Conservation (phyloP, 2,113 vertebrate species). For the Dendropsophus ebraccatus region DNA sequence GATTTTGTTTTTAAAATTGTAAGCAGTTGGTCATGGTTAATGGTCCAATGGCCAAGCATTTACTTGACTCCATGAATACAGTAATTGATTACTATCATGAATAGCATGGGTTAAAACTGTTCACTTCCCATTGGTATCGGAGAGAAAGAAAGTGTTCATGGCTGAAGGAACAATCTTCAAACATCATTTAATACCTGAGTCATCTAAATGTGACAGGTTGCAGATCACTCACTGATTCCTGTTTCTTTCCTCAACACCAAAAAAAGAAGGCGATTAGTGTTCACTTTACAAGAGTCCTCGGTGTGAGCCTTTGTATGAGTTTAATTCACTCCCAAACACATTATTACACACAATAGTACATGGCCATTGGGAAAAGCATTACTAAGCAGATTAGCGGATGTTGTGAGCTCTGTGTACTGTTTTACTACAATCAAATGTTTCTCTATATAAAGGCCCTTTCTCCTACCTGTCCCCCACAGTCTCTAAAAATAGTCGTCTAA, state of each 20-base stretch:
- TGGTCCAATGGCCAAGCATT: no score
- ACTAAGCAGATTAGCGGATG: conserved; percentile 31
- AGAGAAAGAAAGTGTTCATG: no score
- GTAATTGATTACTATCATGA: neutral
- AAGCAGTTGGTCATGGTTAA: no score
- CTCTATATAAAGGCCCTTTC: neutral
- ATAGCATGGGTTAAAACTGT: neutral
- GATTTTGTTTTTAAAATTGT: no score
- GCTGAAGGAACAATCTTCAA: neutral
- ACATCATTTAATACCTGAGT: conserved; percentile 5
- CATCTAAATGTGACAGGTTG: conserved; percentile 24
- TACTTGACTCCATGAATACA: no score
- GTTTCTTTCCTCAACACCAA: neutral
- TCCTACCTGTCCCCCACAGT: conserved; percentile 18
- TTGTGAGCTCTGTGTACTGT: conserved; percentile 12
- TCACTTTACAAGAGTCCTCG: conserved; percentile 10
- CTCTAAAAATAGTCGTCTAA: conserved; percentile 26
- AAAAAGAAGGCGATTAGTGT: conserved; percentile 33
- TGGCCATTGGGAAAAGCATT: conserved; percentile 5
- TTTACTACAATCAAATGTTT: conserved; percentile 44
- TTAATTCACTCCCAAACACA: conserved; percentile 37
- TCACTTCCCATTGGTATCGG: neutral
- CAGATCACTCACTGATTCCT: conserved; percentile 22
- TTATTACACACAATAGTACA: conserved; percentile 26
- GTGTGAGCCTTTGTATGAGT: conserved; percentile 23